Conservation (phyloP, 2,797 vertebrate species). For the Amniataba percoides region DNA sequence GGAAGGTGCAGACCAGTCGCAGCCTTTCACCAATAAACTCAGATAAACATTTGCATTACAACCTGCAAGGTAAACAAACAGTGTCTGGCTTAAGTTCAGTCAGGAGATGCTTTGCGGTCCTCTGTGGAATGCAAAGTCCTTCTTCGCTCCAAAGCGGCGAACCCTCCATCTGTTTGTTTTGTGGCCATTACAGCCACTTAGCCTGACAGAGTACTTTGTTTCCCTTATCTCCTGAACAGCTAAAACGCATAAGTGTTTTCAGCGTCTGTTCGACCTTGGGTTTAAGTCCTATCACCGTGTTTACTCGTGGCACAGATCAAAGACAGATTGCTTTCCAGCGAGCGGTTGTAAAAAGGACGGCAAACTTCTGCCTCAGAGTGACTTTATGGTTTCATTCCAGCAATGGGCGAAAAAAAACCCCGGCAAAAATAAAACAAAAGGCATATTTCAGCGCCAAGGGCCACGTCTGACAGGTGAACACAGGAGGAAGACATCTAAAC, state of each 20-base stretch:
- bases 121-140: conserved; percentile 72
- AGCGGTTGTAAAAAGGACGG: conserved; percentile 29
- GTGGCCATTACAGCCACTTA: conserved; percentile 83
- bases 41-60: conserved; percentile 74
- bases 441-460: conserved; percentile 54
- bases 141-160: conserved; percentile 53
- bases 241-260: conserved; percentile 72
- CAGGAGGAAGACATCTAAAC: conserved; percentile 53
- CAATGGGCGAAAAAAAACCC: background rate
- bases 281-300: conserved; percentile 69
- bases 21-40: conserved; percentile 44
- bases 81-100: conserved; percentile 66
- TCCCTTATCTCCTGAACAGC: conserved; percentile 75
- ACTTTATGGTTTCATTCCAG: conserved; percentile 70
- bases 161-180: conserved; percentile 77
- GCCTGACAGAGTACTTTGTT: conserved; percentile 80
- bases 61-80: conserved; percentile 72
- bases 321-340: conserved; percentile 68
- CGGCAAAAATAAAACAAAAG: conserved; percentile 52
- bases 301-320: conserved; percentile 73
- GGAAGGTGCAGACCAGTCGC: conserved; percentile 55
- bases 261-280: conserved; percentile 67
- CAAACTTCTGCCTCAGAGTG: conserved; percentile 39
- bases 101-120: conserved; percentile 63
- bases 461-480: conserved; percentile 67